These are phyloP conservation scores for Ptyas mucosa DNA, from an alignment of 2,113 vertebrate species.

Conservation along the genomic window DNA sequence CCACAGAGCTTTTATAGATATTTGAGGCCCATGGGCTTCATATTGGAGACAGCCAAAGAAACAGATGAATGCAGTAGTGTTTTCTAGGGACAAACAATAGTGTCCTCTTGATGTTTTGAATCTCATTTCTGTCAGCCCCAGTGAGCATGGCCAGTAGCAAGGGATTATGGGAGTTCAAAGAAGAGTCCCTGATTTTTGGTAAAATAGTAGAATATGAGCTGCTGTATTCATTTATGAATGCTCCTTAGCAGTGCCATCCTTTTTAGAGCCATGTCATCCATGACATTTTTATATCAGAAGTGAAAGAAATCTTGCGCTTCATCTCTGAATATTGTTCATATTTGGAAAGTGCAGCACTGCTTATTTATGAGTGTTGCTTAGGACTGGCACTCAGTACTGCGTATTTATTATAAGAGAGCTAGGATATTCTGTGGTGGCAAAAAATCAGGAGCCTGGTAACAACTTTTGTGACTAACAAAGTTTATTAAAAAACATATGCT, in stretches of 20 bases:
- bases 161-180: background rate
- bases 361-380: background rate
- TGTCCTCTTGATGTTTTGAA: background rate
- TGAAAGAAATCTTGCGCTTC: background rate
- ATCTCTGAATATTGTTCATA: background rate
- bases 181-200: background rate
- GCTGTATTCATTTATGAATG: background rate
- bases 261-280: background rate
- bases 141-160: background rate
- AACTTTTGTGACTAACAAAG: background rate
- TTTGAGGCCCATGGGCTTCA: background rate
- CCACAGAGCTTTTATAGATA: background rate
- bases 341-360: background rate
- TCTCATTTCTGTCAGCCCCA: background rate
- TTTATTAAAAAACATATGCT: background rate
- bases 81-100: background rate
- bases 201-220: background rate
- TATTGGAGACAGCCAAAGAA: background rate
- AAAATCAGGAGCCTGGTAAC: background rate
- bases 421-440: background rate
- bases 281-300: background rate
- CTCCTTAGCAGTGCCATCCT: background rate
- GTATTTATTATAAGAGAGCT: background rate
- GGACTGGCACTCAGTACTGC: background rate
- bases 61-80: background rate